phyloP scores from a whole-genome alignment of 2,888 invertebrate genomes.

The Parapristionchus giblindavisi region DNA sequence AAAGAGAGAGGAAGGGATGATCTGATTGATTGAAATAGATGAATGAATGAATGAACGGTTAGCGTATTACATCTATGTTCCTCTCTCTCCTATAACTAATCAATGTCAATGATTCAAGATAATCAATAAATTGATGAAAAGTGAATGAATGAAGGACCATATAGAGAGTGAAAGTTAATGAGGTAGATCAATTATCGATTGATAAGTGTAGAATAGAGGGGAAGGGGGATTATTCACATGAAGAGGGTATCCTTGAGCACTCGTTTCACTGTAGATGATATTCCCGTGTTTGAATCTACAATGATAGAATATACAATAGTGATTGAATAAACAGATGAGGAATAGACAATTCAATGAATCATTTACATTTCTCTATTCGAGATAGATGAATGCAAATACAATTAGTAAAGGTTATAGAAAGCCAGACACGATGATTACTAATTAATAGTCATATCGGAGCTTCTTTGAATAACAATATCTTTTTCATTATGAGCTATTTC shows the following conservation, averaged over 20 bases:
- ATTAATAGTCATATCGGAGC: no score
- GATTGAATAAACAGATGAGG: no score
- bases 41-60: neutral
- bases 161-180: neutral
- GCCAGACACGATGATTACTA: no score
- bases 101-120: neutral
- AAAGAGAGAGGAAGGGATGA: neutral
- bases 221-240: conserved; percentile 14
- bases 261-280: conserved; percentile 13
- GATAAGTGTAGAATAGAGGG: neutral
- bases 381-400: no score
- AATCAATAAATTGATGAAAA: neutral
- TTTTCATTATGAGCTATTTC: no score
- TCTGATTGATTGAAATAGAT: neutral
- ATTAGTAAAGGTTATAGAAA: no score
- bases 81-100: conserved; percentile 13
- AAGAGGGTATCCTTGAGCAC: conserved; percentile 34
- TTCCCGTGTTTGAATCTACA: conserved; percentile 24
- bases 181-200: no score
- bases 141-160: neutral
- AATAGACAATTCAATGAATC: no score
- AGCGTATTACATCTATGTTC: neutral
- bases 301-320: no score
- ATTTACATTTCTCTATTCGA: no score
- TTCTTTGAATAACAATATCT: no score